These are phyloP conservation scores for Gila robusta DNA, from an alignment of 2,797 vertebrate species.

Conservation along the genomic window DNA sequence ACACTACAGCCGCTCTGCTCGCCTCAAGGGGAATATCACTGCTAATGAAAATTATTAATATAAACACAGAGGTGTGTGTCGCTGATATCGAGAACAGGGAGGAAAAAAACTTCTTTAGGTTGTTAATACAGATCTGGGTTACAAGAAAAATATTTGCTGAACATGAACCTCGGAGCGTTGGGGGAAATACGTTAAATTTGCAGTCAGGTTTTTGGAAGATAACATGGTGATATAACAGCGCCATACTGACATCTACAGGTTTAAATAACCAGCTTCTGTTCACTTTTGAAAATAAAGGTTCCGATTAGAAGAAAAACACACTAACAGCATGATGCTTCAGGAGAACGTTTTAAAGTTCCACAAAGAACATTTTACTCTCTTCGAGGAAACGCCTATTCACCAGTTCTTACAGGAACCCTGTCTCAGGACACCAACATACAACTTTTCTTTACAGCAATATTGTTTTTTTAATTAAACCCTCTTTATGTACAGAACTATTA, in stretches of 20 bases:
- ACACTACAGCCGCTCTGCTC: constrained; percentile 53
- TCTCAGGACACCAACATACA: not conserved
- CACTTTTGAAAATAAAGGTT: constrained; percentile 58
- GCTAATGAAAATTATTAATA: constrained; percentile 68
- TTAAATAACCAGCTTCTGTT: constrained; percentile 61
- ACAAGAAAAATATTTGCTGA: constrained; percentile 83
- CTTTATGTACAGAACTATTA: not conserved
- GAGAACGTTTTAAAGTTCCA: not conserved
- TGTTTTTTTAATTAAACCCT: not conserved
- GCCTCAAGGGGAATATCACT: constrained; percentile 62
- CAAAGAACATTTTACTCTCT: not conserved
- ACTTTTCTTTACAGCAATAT: not conserved
- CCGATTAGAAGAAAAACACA: not conserved
- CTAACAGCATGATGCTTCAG: not conserved
- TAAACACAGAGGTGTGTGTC: constrained; percentile 65
- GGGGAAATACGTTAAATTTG: constrained; percentile 77
- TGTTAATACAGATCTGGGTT: constrained; percentile 78
- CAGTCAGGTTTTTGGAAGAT: constrained; percentile 70
- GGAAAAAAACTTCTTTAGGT: constrained; percentile 70
- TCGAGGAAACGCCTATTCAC: not conserved
- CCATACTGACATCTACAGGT: constrained; percentile 86
- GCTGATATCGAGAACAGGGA: constrained; percentile 66
- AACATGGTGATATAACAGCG: constrained; percentile 69
- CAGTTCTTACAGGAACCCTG: not conserved
- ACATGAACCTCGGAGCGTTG: constrained; percentile 77